Percentiles rank a stretch among this genome's conserved stretches.
Evolutionary conservation across 2,888 invertebrate species (phyloP).

Genomic region (Onchidella celtica): DNA sequence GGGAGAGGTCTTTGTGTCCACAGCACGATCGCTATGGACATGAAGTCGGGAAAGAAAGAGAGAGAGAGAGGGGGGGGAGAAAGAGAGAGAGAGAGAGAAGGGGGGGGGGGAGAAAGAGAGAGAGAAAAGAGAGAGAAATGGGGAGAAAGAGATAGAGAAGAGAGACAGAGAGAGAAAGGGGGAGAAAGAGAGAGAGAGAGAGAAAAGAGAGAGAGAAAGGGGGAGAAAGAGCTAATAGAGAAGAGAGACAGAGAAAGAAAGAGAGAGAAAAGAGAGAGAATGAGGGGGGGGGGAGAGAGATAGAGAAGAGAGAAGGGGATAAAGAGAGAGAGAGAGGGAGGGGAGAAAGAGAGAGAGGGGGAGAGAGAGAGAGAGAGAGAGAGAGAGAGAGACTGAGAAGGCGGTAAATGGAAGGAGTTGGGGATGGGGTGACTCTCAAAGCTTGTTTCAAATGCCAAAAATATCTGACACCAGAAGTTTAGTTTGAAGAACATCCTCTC

Average conservation of each 20-base stretch:
- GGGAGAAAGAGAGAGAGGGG: no score
- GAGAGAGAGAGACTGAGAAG: no score
- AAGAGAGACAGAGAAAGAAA: not conserved
- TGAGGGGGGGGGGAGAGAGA: not conserved
- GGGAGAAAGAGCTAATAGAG: not conserved
- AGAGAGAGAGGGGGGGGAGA: not conserved
- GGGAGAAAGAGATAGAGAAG: not conserved
- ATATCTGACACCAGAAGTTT: no score
- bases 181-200: not conserved
- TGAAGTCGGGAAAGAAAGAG: conserved; percentile 4
- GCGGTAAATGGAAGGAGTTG: no score
- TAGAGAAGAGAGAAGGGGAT: not conserved
- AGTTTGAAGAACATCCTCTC: no score
- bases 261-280: not conserved
- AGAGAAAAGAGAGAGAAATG: not conserved
- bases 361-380: no score
- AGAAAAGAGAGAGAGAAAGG: not conserved
- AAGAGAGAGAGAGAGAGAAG: not conserved
- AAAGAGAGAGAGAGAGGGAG: not conserved
- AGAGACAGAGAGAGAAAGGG: not conserved
- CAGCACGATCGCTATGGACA: not conserved
- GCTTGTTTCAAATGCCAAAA: no score
- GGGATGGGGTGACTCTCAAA: no score
- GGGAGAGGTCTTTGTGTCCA: no score
- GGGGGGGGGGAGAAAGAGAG: conserved; percentile 19